Conservation (phyloP, 2,797 vertebrate genomes). For the Hozukius guyotensis region DNA sequence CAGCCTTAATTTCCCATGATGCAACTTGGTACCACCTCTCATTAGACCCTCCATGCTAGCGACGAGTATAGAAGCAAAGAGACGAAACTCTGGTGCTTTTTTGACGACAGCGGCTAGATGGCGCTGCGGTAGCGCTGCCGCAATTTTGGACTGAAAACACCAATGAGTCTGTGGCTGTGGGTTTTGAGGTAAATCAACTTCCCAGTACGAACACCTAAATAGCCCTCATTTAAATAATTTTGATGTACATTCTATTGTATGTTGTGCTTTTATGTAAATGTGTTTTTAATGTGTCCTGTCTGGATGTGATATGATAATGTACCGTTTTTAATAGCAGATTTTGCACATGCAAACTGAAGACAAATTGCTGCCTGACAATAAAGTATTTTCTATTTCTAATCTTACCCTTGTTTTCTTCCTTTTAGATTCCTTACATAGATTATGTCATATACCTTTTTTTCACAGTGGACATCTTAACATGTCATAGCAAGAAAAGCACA, state of each 20-base stretch:
- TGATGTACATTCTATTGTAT: neutral
- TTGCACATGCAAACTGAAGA: neutral
- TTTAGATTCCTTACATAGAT: neutral
- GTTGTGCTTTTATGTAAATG: neutral
- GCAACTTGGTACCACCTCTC: neutral
- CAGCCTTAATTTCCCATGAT: neutral
- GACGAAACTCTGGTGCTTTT: too few relatives aligned
- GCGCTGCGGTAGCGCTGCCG: too few relatives aligned
- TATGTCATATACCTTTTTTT: neutral
- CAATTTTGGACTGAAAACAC: too few relatives aligned
- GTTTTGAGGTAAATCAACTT: too few relatives aligned
- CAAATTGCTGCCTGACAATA: neutral
- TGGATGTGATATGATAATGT: neutral
- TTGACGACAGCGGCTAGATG: too few relatives aligned
- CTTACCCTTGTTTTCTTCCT: neutral
- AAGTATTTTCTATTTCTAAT: neutral
- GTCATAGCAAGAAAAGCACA: neutral
- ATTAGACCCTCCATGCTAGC: neutral
- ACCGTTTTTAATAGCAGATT: neutral
- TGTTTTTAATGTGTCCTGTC: neutral
- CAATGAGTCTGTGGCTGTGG: too few relatives aligned
- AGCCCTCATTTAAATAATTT: too few relatives aligned
- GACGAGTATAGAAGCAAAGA: too few relatives aligned
- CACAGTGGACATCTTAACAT: neutral
- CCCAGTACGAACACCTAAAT: rapidly evolving